Percentiles rank a stretch among this genome's conserved stretches.
These are phyloP conservation scores for Chloropsis hardwickii DNA, from an alignment of 2,113 vertebrate genomes.

Conservation along the genomic window DNA sequence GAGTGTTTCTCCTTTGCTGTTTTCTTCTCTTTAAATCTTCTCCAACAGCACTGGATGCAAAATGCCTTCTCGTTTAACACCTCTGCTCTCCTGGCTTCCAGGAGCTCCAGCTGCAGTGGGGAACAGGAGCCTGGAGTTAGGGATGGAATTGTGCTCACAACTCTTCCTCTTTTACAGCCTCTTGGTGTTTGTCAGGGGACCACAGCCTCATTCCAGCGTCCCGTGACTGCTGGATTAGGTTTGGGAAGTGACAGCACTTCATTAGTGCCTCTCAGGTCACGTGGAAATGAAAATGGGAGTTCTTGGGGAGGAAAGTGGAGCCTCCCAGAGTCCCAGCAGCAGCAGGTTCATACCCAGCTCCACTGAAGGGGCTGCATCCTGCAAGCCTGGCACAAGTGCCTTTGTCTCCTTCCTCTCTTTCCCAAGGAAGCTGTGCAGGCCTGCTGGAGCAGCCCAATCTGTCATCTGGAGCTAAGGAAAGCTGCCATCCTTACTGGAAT, in stretches of 20 bases:
- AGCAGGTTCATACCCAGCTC: background rate
- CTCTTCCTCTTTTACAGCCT: background rate
- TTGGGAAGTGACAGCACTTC: background rate
- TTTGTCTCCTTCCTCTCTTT: background rate
- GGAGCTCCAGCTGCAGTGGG: slow-evolving; percentile 79
- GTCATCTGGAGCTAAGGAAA: background rate
- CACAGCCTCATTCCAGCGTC: background rate
- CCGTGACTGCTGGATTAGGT: background rate
- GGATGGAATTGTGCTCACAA: background rate
- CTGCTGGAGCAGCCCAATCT: background rate
- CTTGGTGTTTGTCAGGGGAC: background rate
- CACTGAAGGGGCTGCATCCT: background rate
- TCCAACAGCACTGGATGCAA: slow-evolving; percentile 90
- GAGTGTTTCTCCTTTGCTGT: slow-evolving; percentile 60
- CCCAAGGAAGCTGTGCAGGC: background rate
- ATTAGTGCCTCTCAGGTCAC: background rate
- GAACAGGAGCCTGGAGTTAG: background rate
- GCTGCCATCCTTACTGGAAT: background rate
- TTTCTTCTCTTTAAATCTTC: slow-evolving; percentile 68
- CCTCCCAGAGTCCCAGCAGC: background rate
- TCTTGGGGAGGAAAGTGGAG: background rate
- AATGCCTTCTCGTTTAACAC: slow-evolving; percentile 79
- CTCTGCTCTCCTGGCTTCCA: slow-evolving; percentile 79
- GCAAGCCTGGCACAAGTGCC: background rate
- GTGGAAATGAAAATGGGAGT: background rate